A percentile compares a stretch with the other conserved stretches of the same genome.
Conservation (phyloP, 1,140 invertebrate species). For the Nylanderia fulva region DNA sequence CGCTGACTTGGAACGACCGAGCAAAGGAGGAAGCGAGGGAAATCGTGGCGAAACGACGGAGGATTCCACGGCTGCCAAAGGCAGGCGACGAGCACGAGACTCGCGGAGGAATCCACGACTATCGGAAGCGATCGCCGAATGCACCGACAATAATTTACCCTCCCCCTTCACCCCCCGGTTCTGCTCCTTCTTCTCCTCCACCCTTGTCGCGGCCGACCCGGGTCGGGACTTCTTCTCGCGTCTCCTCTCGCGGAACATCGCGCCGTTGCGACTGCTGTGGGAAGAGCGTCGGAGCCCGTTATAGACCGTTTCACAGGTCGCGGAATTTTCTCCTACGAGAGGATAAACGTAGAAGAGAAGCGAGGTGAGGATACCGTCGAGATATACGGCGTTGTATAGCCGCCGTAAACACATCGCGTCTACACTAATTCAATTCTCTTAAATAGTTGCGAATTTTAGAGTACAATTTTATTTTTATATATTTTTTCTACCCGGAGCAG, state of each 20-base stretch:
- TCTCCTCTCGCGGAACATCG: constrained; percentile 49
- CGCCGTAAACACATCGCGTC: constrained; percentile 13
- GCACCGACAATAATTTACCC: constrained; percentile 79
- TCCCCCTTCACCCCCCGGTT: constrained; percentile 22
- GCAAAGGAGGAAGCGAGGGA: constrained; percentile 44
- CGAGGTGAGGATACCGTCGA: constrained; percentile 5
- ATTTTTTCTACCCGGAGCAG: neutral
- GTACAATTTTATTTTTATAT: too few relatives aligned
- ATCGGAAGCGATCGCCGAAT: constrained; percentile 82
- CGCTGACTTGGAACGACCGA: constrained; percentile 3
- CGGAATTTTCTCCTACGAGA: constrained; percentile 54
- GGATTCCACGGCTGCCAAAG: constrained; percentile 75
- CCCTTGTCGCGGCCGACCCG: constrained; percentile 22
- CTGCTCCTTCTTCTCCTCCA: constrained; percentile 17
- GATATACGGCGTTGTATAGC: constrained; percentile 18
- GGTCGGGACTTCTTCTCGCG: constrained; percentile 50
- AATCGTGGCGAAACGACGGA: constrained; percentile 65
- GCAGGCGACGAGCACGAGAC: constrained; percentile 68
- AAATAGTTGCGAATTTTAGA: neutral
- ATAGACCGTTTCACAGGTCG: constrained; percentile 53
- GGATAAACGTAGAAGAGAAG: constrained; percentile 27
- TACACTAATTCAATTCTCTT: constrained; percentile 17
- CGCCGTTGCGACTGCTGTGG: constrained; percentile 40
- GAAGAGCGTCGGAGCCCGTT: constrained; percentile 50
- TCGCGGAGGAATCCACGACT: constrained; percentile 78